Base-by-base conservation (phyloP, 2,113 vertebrate genomes). In the Nestor notabilis region DNA sequence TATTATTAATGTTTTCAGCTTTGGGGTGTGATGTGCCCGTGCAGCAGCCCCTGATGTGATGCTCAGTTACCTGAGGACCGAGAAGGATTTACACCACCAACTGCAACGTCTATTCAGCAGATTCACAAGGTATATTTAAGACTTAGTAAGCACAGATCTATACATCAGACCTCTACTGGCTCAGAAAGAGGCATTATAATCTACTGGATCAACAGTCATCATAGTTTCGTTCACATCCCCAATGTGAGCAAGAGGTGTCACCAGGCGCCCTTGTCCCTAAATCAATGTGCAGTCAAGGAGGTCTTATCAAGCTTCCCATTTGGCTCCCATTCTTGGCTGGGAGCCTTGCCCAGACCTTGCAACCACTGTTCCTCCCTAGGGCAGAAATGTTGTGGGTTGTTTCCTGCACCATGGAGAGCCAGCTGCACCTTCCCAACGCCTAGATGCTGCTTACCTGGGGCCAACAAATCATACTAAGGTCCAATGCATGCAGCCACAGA, bases 121-220 rank as follows among this genome's bases (percentile, higher is more conserved):
- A 63, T 77, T 93, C 85, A 91, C n/a, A 53, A 97, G 50, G 72
- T 66, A 35, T 87, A 83, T 89, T 89, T 83, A 91, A 95, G 89
- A 87, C 72, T 91, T 70, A 66, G 76, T 79, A 88, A 49, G 44
- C 70, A 89, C 44, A 85, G 79, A 87, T 89, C 52, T 68, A 29
- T 39, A 63, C 63, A 84, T 41, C 41, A 89, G 63, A 93, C 50
- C 78, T 37, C 94, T 69, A 17, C 7, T 35, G 89, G 74, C 64
- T 93, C 56, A 80, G 47, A 53, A 83, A 44, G 68, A 95, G 41
- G 44, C 53, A 31, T 55, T 84, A 35, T 6, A 76, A 46, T 55
- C 91, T 86, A 27, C 7, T 65, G 82, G 94, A 89, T 95, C 87
- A 91, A 93, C 70, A 95, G 91, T 56, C 66, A 86, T 37, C 44